Evolutionary conservation across 2,113 vertebrate genomes (phyloP), one percentile per base, ranked within the genome.

Genomic region (Cochlearius cochlearius): DNA sequence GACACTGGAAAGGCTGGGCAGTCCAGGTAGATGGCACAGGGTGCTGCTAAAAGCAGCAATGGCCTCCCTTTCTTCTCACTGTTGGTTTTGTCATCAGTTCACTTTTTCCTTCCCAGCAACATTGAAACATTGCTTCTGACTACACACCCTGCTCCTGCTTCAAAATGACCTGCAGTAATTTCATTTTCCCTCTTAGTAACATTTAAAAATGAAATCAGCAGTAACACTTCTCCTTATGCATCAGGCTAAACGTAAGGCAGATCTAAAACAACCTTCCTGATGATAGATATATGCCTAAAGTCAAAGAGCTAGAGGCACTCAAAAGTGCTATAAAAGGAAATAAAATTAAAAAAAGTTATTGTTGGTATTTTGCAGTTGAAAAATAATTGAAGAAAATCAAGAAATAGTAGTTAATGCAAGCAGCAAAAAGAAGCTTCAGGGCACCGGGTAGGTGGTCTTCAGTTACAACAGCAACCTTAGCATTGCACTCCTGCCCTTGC

Each of bases 161-260:
- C 84, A 91, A 94, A 94, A 94, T 2, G 14, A 93, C 87, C 71
- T 60, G 79, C 77, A 92, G 86, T 82, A 95, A 91, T 96, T 91
- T 83, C 25, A 77, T 88, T 94, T 84, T 92, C 43, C n/a, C 22
- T 89, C 69, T 84, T 91, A 38, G 83, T 38, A 95, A 93, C 90
- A 90, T 62, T 96, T 88, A 63, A 92, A 80, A 88, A 95, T 63
- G 68, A 72, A 69, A 88, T 92, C 86, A 92, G 76, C 71, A 94
- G 89, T 74, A 97, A 90, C 69, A 91, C 68, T 91, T 92, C 62
- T 88, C 79, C 55, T 94, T 93, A 90, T 75, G 76, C 68, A 93
- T 5, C 2, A 4, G 76, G 49, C 63, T 92, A 95, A 95, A 96
- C 3, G 62, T 55, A 91, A 91, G 64, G 92, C 52, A 92, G 81